Percentiles rank a stretch among this genome's conserved stretches.
phyloP scores from a whole-genome alignment of 2,113 vertebrate species.

The Cephalopterus ornatus region DNA sequence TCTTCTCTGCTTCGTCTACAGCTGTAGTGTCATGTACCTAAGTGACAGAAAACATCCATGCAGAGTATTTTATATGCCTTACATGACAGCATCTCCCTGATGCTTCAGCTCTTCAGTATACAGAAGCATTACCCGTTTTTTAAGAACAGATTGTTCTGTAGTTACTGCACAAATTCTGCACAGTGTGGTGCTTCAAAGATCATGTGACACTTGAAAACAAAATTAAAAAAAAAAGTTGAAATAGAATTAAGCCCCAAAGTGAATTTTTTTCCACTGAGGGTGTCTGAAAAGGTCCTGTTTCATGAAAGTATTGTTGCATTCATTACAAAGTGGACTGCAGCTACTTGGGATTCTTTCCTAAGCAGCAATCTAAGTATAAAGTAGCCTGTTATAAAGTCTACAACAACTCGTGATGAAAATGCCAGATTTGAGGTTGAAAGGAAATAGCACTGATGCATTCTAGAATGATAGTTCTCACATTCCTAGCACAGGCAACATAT shows the following conservation, averaged over 20 bases:
- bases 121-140: background rate
- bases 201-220: background rate
- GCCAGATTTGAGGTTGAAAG: background rate
- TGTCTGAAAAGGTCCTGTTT: background rate
- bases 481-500: background rate
- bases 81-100: background rate
- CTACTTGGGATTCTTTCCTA: background rate
- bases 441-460: background rate
- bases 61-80: background rate
- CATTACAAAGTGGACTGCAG: background rate
- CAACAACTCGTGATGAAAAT: background rate
- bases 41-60: background rate
- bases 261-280: background rate
- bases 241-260: background rate
- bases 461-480: background rate
- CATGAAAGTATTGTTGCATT: background rate
- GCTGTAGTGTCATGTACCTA: background rate
- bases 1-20: background rate
- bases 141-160: background rate
- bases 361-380: background rate
- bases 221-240: background rate
- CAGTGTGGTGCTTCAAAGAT: background rate
- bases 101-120: background rate
- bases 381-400: background rate
- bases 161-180: background rate